These are phyloP conservation scores for Picathartes gymnocephalus DNA, from an alignment of 2,113 vertebrate genomes.

Conservation along the genomic window DNA sequence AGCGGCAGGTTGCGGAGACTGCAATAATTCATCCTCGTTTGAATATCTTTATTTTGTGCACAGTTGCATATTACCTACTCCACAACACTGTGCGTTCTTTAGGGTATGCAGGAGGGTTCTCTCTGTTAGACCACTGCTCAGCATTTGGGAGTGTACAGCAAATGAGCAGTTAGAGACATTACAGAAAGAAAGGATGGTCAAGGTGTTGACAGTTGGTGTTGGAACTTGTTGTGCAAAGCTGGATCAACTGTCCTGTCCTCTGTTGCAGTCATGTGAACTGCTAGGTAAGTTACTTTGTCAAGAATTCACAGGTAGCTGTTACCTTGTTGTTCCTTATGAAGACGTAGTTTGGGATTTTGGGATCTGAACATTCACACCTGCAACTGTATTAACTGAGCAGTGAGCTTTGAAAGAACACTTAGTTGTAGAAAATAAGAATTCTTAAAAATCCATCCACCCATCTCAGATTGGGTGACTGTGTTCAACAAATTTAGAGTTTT, in stretches of 20 bases:
- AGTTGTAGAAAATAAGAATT: neutral
- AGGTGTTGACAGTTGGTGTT: neutral
- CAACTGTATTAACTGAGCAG: neutral
- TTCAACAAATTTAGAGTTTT: neutral
- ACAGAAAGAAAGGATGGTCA: neutral
- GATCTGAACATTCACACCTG: neutral
- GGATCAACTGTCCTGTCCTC: neutral
- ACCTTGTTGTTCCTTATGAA: neutral
- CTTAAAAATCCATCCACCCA: neutral
- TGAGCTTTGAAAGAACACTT: neutral
- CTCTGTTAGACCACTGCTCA: neutral
- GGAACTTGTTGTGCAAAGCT: neutral
- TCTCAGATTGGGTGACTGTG: neutral
- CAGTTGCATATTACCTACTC: neutral
- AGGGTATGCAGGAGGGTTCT: neutral
- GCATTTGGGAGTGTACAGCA: neutral
- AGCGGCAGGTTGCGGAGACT: neutral
- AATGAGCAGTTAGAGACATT: neutral
- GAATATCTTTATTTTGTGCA: neutral
- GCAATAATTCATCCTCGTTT: neutral
- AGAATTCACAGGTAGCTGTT: neutral
- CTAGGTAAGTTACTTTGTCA: neutral
- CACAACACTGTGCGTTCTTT: neutral
- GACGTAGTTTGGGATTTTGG: neutral
- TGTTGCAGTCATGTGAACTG: neutral